A percentile compares a stretch with the other conserved stretches of the same genome.
Evolutionary conservation across 1,140 invertebrate species (phyloP).

Genomic region (Daktulosphaira vitifoliae): DNA sequence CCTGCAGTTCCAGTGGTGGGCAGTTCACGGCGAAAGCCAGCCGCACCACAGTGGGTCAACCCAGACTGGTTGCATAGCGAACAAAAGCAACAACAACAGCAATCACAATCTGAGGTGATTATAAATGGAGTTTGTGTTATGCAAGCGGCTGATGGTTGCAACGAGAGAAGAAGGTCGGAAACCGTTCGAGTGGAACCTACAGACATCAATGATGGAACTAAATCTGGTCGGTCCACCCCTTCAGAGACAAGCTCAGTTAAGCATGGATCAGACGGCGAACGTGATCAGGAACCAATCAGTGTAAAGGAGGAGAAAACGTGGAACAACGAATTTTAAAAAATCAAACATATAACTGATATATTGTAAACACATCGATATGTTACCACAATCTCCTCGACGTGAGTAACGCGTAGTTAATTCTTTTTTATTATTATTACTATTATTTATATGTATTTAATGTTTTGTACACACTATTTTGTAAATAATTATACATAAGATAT

Average conservation of each 20-base stretch:
- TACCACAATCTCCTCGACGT: conserved; percentile 1
- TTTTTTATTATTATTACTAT: conserved; percentile 3
- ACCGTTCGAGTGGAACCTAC: conserved; percentile 63
- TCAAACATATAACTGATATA: background rate
- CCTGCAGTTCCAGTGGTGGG: conserved; percentile 37
- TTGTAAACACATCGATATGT: conserved; percentile 8
- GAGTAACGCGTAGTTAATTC: conserved; percentile 4
- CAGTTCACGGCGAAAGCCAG: conserved; percentile 69
- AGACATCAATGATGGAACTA: conserved; percentile 54
- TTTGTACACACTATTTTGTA: conserved; percentile 31
- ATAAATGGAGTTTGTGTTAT: conserved; percentile 88
- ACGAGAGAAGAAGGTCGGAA: conserved; percentile 53
- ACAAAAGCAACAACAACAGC: conserved; percentile 40
- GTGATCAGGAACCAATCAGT: conserved; percentile 23
- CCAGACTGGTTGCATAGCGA: conserved; percentile 59
- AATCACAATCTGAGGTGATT: conserved; percentile 71
- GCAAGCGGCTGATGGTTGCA: conserved; percentile 60
- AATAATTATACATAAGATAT: conserved; percentile 12
- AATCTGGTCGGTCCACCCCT: conserved; percentile 37
- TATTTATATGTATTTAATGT: conserved; percentile 25
- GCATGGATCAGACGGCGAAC: conserved; percentile 21
- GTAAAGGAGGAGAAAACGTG: conserved; percentile 21
- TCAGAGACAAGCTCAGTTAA: conserved; percentile 10
- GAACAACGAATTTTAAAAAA: conserved; percentile 33
- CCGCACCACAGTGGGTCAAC: conserved; percentile 93